These are phyloP conservation scores for Lasioglossum pauxillum DNA, from an alignment of 2,888 invertebrate species.

Conservation along the genomic window DNA sequence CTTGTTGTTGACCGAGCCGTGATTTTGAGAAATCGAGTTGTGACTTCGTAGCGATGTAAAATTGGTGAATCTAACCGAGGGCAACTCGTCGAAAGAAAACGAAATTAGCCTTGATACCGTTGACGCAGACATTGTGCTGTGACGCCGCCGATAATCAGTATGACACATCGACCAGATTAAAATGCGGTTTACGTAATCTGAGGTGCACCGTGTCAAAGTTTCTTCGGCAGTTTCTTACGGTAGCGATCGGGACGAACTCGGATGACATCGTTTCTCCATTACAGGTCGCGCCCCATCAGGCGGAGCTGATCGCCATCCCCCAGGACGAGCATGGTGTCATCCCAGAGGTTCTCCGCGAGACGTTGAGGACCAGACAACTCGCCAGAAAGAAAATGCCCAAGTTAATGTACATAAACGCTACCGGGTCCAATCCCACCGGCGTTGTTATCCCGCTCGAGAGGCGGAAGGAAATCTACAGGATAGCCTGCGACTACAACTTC, in stretches of 20 bases:
- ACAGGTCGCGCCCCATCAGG: constrained; percentile 89
- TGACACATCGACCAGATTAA: not conserved
- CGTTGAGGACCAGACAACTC: constrained; percentile 85
- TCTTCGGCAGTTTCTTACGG: not conserved
- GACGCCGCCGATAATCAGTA: not conserved
- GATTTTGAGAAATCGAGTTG: not conserved
- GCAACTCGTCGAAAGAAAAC: not conserved
- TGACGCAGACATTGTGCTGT: not conserved
- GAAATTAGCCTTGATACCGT: not conserved
- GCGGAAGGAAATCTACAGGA: constrained; percentile 89
- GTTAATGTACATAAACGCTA: constrained; percentile 90
- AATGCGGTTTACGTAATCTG: not conserved
- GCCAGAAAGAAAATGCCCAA: constrained; percentile 88
- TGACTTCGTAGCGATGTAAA: not conserved
- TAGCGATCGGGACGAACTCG: not conserved
- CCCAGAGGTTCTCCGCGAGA: constrained; percentile 87
- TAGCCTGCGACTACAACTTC: constrained; percentile 91
- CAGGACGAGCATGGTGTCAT: constrained; percentile 90
- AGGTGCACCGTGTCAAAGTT: not conserved
- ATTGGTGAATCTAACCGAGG: not conserved
- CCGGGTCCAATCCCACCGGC: constrained; percentile 92
- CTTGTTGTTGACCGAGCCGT: not conserved
- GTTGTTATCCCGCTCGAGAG: constrained; percentile 88
- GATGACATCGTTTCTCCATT: constrained; percentile 23
- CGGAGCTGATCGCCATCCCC: constrained; percentile 88